A percentile compares a stretch with the other conserved stretches of the same genome.
Evolutionary conservation across 2,113 vertebrate genomes (phyloP).

Genomic region (Centrocercus urophasianus): DNA sequence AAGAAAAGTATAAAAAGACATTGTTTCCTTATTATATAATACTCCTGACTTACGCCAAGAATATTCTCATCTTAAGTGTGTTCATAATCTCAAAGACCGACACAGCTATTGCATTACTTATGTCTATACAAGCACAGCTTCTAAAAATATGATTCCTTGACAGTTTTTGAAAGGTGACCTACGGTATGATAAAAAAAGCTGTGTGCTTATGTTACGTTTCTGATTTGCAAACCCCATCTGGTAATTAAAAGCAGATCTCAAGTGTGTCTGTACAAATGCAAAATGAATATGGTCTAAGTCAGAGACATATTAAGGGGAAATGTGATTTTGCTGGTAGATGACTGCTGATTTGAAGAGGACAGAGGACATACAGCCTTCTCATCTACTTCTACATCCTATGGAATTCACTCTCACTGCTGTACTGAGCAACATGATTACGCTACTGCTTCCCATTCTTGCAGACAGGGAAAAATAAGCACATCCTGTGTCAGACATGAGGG

Average conservation of each 20-base stretch:
- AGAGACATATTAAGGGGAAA: constrained; percentile 39
- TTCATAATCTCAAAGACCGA: constrained; percentile 55
- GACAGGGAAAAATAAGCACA: not conserved
- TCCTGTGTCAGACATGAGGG: not conserved
- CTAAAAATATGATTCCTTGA: constrained; percentile 71
- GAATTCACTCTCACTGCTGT: not conserved
- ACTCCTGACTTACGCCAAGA: constrained; percentile 52
- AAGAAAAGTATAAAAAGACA: constrained; percentile 70
- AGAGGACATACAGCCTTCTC: not conserved
- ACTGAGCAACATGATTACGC: not conserved
- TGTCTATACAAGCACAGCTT: constrained; percentile 48
- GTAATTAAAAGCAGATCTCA: constrained; percentile 70
- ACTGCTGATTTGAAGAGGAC: not conserved
- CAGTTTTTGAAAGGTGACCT: constrained; percentile 69
- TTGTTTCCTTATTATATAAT: constrained; percentile 76
- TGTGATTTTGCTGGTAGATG: not conserved
- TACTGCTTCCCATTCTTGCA: not conserved
- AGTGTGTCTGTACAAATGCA: constrained; percentile 37
- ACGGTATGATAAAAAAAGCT: not conserved
- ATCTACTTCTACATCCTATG: not conserved
- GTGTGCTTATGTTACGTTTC: constrained; percentile 34
- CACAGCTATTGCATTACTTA: constrained; percentile 61
- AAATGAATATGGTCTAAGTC: constrained; percentile 32
- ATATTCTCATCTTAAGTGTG: constrained; percentile 36
- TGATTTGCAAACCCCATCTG: constrained; percentile 27